Evolutionary conservation across 2,113 vertebrate species (phyloP), one percentile per base, ranked within the genome.

Genomic region (Zootoca vivipara): DNA sequence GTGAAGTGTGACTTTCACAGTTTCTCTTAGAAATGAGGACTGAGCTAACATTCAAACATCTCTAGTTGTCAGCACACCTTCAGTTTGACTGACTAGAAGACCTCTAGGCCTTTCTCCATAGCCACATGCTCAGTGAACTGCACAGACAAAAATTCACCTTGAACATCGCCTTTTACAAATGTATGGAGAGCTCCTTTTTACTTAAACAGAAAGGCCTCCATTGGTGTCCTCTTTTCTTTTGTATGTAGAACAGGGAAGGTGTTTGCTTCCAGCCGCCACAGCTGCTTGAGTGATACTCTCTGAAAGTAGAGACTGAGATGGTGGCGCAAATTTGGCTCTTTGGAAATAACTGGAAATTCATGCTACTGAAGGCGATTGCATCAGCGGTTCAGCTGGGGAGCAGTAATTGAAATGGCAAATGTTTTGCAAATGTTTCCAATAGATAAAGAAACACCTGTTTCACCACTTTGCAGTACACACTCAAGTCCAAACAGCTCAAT

Each of bases 391-490:
- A 88, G 67, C 72, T 77, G 70, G 58, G 70, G 79, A 88, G 70
- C 79, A 26, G 58, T 75, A 75, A 82, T 65, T 88, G 38, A 75
- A 77, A 65, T 26, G 35, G 86, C 72, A 65, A 82, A 82, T n/a
- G 16, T 73, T 73, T 87, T 81, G 72, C 86, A 87, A 81, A 88
- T 88, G 79, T 82, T 88, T 73, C 70, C 67, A 87, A 24, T 64
- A 73, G 52, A 82, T 87, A 73, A 22, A 73, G n/a, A 77, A 38
- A 40, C 69, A 64, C 86, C 52, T 87, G 78, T 72, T 87, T 33
- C 67, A 62, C 22, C 70, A 33, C 38, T 88, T 82, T 75, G 35
- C 56, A 74, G 20, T 75, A 46, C 79, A 46, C 79, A 73, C 40
- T 87, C 65, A 87, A 42, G 28, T 24, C 18, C 79, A 75, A 86